A percentile compares a stretch with the other conserved stretches of the same genome.
Conservation (phyloP, 2,113 vertebrate genomes). For the Neogobius melanostomus region DNA sequence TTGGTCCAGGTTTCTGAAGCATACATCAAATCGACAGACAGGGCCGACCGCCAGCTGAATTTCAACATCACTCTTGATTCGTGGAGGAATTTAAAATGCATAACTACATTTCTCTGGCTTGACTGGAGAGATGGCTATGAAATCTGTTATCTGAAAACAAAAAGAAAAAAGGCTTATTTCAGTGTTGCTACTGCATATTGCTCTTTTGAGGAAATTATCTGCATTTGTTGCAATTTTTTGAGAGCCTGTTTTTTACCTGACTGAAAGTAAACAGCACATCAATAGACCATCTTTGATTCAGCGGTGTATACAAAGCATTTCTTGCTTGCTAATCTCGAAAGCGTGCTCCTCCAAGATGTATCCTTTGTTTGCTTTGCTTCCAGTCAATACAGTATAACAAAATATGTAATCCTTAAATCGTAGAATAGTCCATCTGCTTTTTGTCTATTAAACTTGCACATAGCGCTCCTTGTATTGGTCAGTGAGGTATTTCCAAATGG, state of each 20-base stretch:
- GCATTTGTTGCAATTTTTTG: conserved; percentile 8
- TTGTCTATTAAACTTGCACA: not conserved
- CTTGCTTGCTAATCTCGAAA: conserved; percentile 23
- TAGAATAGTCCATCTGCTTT: not conserved
- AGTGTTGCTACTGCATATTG: conserved; percentile 12
- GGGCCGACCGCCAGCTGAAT: conserved; percentile 66
- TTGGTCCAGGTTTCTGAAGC: conserved; percentile 68
- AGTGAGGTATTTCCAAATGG: not conserved
- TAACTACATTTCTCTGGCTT: conserved; percentile 49
- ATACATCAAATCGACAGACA: conserved; percentile 60
- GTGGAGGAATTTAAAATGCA: conserved; percentile 49
- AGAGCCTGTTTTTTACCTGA: conserved; percentile 5
- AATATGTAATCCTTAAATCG: not conserved
- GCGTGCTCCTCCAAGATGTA: not conserved
- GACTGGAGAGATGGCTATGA: conserved; percentile 14
- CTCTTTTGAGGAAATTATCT: conserved; percentile 19
- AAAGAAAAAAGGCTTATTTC: conserved; percentile 22
- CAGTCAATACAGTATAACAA: not conserved
- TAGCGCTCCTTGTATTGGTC: not conserved
- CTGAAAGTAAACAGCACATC: conserved; percentile 5
- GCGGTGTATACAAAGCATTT: conserved; percentile 20
- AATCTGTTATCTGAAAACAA: conserved; percentile 35
- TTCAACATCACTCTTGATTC: conserved; percentile 67
- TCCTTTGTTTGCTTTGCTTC: conserved; percentile 17
- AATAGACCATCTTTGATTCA: conserved; percentile 15